These are phyloP conservation scores for Escarpia spicata DNA, from an alignment of 2,888 invertebrate species.

Conservation along the genomic window DNA sequence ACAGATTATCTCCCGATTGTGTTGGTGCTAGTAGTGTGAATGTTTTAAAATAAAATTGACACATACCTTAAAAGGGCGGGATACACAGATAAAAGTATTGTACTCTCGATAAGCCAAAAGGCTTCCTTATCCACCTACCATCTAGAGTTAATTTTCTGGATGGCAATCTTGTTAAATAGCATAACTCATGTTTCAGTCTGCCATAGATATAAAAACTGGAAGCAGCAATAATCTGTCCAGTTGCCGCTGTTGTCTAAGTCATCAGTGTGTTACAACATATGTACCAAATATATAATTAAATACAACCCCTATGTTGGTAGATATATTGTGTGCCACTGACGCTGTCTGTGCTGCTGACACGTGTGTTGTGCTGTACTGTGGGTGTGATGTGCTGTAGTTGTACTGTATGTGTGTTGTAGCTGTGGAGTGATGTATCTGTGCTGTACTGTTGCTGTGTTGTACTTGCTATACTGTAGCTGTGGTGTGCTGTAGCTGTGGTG, in stretches of 20 bases:
- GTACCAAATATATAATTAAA: neutral
- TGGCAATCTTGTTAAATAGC: too few relatives aligned
- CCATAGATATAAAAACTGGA: neutral
- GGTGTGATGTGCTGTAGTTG: conserved; percentile 61
- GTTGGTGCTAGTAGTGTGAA: too few relatives aligned
- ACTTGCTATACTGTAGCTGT: neutral
- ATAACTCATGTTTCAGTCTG: neutral
- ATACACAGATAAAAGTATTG: too few relatives aligned
- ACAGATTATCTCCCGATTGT: too few relatives aligned
- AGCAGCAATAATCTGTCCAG: neutral
- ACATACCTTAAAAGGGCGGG: too few relatives aligned
- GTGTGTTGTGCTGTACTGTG: neutral
- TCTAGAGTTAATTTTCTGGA: too few relatives aligned
- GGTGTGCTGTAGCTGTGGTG: too few relatives aligned
- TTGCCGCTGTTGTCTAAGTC: neutral
- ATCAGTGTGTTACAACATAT: neutral
- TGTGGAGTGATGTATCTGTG: too few relatives aligned
- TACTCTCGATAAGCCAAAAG: too few relatives aligned
- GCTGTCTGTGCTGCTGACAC: neutral
- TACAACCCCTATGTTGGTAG: neutral
- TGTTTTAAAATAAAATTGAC: too few relatives aligned
- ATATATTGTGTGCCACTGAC: neutral
- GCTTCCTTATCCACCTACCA: too few relatives aligned
- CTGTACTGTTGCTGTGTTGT: too few relatives aligned
- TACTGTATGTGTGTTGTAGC: neutral